Percentiles rank a stretch among this genome's conserved stretches.
Conservation (phyloP, 2,888 invertebrate species). For the Agrotis ipsilon region DNA sequence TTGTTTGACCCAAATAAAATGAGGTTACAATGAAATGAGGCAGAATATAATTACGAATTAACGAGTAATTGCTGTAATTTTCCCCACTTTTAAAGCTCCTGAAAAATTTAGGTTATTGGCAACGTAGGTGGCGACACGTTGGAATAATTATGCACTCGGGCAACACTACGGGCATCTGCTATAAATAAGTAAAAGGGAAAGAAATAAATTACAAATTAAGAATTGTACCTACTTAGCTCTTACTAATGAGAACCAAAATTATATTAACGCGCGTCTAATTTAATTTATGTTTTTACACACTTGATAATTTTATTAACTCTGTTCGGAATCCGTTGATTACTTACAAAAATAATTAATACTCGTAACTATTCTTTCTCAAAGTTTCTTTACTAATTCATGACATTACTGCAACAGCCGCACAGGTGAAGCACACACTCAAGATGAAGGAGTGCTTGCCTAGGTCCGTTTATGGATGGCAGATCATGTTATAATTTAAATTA, state of each 20-base stretch:
- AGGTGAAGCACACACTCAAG: background rate
- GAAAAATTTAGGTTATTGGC: no score
- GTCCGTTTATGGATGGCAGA: background rate
- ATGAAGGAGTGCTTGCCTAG: background rate
- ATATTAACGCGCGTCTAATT: slow-evolving; percentile 31
- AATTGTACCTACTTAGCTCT: background rate
- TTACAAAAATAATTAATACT: background rate
- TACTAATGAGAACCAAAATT: slow-evolving; percentile 18
- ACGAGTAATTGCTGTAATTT: no score
- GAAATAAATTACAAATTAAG: no score
- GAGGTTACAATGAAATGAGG: no score
- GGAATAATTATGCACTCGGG: no score
- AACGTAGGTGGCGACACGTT: no score
- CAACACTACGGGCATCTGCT: no score
- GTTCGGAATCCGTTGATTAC: slow-evolving; percentile 6
- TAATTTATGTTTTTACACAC: slow-evolving; percentile 24
- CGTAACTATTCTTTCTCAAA: slow-evolving; percentile 32
- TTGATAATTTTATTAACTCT: slow-evolving; percentile 21
- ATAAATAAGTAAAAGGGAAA: no score
- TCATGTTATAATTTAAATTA: no score
- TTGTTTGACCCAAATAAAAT: no score
- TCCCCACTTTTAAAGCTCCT: no score
- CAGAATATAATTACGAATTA: no score
- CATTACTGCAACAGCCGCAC: background rate
- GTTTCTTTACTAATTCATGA: slow-evolving; percentile 6